Evolutionary conservation across 2,888 invertebrate species (phyloP).

Genomic region (Orchesellides sinensis): DNA sequence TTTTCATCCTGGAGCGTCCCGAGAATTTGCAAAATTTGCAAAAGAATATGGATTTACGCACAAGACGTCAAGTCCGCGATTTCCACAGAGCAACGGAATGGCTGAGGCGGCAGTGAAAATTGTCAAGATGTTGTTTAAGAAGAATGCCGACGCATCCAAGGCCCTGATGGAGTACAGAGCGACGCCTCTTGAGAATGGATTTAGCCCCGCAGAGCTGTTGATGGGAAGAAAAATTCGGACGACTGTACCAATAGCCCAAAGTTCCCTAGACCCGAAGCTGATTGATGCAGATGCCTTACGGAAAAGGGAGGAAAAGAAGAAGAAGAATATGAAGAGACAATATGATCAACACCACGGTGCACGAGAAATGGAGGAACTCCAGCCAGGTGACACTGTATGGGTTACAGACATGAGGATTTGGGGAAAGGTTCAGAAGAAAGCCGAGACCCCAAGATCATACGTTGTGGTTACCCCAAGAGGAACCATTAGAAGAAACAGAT

Average conservation of each 20-base stretch:
- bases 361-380: constrained; percentile 52
- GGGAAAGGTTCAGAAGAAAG: constrained; percentile 42
- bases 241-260: constrained; percentile 66
- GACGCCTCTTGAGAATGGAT: constrained; percentile 72
- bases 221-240: constrained; percentile 73
- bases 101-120: constrained; percentile 71
- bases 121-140: constrained; percentile 71
- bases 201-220: constrained; percentile 75
- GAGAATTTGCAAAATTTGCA: constrained; percentile 67
- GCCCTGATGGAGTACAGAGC: constrained; percentile 72
- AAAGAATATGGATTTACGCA: constrained; percentile 66
- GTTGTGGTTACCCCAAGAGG: constrained; percentile 39
- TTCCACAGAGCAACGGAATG: constrained; percentile 71
- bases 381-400: constrained; percentile 72
- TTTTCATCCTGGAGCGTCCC: not conserved
- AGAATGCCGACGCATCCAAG: constrained; percentile 71
- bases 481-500: constrained; percentile 8
- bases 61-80: constrained; percentile 70
- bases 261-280: not conserved
- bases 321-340: not conserved
- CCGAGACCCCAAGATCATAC: constrained; percentile 30
- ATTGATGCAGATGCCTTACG: constrained; percentile 36
- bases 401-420: constrained; percentile 67
- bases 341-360: constrained; percentile 8
- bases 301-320: not conserved